Percentiles rank a stretch among this genome's conserved stretches.
Conservation (phyloP, 2,888 invertebrate species). For the Plagodis pulveraria region DNA sequence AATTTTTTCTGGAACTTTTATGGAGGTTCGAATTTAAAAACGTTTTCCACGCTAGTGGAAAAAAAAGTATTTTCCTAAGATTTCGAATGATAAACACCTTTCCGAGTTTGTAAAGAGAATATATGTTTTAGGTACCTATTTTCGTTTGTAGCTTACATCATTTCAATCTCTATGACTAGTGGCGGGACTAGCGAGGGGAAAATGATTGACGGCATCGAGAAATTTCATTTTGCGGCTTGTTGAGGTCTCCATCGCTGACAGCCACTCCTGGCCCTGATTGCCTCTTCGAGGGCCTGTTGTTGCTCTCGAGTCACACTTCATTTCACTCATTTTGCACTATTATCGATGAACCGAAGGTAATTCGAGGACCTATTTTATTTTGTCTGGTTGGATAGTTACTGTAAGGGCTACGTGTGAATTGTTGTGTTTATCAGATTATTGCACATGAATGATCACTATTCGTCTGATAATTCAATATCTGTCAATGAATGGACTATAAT, state of each 20-base stretch:
- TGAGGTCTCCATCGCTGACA: constrained; percentile 67
- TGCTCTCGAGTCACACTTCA: constrained; percentile 69
- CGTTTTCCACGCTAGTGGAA: no score
- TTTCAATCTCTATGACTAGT: constrained; percentile 45
- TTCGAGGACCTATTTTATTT: constrained; percentile 47
- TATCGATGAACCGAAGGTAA: constrained; percentile 53
- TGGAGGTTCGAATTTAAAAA: no score
- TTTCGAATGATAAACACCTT: no score
- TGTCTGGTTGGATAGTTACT: not conserved
- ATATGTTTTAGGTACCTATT: not conserved
- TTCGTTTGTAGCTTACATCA: constrained; percentile 38
- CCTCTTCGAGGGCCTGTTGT: constrained; percentile 68
- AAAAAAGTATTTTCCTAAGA: no score
- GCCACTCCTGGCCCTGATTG: constrained; percentile 59
- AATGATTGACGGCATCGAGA: constrained; percentile 82
- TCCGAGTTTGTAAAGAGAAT: no score
- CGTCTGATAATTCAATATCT: constrained; percentile 17
- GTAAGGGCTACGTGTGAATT: constrained; percentile 5
- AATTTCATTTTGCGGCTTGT: constrained; percentile 84
- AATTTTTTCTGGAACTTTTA: no score
- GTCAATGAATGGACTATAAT: not conserved
- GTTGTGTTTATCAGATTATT: constrained; percentile 6
- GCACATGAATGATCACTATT: constrained; percentile 18
- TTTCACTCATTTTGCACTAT: constrained; percentile 69
- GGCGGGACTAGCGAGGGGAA: constrained; percentile 68